A percentile compares a stretch with the other conserved stretches of the same genome.
phyloP scores from a whole-genome alignment of 2,113 vertebrate genomes.

The Octodon degus region DNA sequence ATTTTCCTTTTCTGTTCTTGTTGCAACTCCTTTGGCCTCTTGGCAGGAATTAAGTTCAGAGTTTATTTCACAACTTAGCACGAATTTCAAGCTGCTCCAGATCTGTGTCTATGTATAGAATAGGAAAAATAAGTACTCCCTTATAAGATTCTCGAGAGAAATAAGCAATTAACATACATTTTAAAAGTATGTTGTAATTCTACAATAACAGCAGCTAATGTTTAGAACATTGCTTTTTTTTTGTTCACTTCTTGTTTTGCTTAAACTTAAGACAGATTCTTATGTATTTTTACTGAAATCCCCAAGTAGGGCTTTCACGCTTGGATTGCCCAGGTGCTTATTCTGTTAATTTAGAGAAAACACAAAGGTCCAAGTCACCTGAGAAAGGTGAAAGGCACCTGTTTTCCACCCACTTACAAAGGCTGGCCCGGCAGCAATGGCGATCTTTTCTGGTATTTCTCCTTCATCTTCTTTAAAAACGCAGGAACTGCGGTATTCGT shows the following conservation, averaged over 20 bases:
- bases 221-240: background rate
- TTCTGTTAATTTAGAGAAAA: background rate
- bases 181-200: background rate
- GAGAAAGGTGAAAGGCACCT: background rate
- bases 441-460: background rate
- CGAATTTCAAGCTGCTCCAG: background rate
- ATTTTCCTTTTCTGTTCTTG: background rate
- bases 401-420: background rate
- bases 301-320: background rate
- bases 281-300: background rate
- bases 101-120: background rate
- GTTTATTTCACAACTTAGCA: slow-evolving; percentile 35
- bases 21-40: background rate
- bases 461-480: background rate
- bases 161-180: background rate
- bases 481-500: background rate
- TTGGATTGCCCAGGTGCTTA: background rate
- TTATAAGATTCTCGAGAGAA: slow-evolving; percentile 4
- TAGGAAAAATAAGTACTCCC: background rate
- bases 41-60: background rate
- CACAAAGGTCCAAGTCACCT: background rate
- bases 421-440: background rate
- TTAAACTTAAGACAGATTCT: background rate
- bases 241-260: background rate
- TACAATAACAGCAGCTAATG: background rate